A percentile compares a stretch with the other conserved stretches of the same genome.
phyloP scores from a whole-genome alignment of 2,797 vertebrate species.

The Coilia nasus region DNA sequence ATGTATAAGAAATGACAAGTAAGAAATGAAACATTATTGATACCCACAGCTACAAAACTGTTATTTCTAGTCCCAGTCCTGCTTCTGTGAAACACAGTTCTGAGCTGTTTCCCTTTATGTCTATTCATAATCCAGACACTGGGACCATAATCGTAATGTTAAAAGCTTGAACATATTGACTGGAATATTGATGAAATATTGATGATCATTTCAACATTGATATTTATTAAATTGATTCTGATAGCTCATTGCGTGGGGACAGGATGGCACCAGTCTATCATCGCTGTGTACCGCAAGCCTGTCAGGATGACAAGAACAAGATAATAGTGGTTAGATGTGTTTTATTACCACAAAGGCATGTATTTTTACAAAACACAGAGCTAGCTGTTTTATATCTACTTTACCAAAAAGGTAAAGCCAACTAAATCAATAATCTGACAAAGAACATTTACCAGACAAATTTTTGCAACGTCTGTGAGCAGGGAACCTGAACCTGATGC shows the following conservation, averaged over 20 bases:
- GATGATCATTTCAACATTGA: background rate
- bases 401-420: background rate
- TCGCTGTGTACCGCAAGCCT: background rate
- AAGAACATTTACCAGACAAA: background rate
- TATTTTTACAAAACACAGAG: background rate
- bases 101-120: background rate
- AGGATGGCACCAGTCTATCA: background rate
- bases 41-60: conserved; percentile 5
- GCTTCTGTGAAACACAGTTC: background rate
- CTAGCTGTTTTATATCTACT: background rate
- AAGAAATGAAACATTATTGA: conserved; percentile 10
- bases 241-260: background rate
- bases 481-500: background rate
- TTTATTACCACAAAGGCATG: background rate
- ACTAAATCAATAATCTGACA: background rate
- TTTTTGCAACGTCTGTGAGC: background rate
- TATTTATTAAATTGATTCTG: background rate
- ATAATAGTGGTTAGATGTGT: background rate
- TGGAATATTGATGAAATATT: background rate
- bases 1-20: conserved; percentile 13
- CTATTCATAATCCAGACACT: background rate
- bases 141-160: background rate
- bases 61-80: background rate
- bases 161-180: background rate
- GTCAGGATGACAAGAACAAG: background rate